A percentile compares a stretch with the other conserved stretches of the same genome.
Conservation (phyloP, 1,140 invertebrate species). For the Acyrthosiphon pisum region DNA sequence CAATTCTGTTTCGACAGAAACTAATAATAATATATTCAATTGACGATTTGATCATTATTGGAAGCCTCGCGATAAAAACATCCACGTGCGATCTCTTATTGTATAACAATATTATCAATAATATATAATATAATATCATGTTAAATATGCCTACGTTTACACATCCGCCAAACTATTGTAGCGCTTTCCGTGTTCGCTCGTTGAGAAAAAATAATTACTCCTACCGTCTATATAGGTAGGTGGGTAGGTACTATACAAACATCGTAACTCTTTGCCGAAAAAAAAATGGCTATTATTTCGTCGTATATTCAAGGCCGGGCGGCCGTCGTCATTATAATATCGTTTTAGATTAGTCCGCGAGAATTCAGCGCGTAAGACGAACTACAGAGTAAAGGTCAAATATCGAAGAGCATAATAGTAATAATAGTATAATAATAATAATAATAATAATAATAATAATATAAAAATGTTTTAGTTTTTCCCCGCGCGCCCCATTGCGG, state of each 20-base stretch:
- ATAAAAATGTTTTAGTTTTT: constrained; percentile 22
- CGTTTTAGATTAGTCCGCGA: neutral
- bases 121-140: too few species aligned
- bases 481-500: neutral
- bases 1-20: neutral
- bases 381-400: neutral
- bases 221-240: neutral
- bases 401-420: neutral
- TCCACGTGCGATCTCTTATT: neutral
- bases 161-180: neutral
- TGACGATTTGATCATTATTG: neutral
- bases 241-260: neutral
- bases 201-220: neutral
- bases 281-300: neutral
- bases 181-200: neutral
- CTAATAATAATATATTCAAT: neutral
- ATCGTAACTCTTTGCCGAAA: neutral
- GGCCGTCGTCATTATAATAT: neutral
- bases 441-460: too few species aligned
- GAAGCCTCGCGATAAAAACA: neutral
- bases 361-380: neutral
- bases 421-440: neutral
- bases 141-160: neutral
- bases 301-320: neutral
- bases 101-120: neutral